phyloP scores from a whole-genome alignment of 2,113 vertebrate genomes.

The Prunella fulvescens region DNA sequence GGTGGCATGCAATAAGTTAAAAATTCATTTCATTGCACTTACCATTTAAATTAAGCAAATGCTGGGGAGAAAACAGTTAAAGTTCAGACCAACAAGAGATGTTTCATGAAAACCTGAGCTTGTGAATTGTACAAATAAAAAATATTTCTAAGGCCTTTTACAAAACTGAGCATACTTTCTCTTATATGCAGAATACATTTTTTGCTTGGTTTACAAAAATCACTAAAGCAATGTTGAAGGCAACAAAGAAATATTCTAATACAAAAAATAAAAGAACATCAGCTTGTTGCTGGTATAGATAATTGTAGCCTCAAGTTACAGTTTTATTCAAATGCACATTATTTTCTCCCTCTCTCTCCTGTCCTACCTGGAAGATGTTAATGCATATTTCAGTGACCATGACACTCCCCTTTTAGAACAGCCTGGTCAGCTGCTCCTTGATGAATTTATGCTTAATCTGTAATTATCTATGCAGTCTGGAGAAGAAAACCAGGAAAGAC shows the following conservation, averaged over 20 bases:
- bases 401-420: neutral
- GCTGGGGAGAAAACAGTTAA: neutral
- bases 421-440: neutral
- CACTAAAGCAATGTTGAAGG: neutral
- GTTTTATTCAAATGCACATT: neutral
- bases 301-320: neutral
- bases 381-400: neutral
- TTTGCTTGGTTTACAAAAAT: neutral
- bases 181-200: neutral
- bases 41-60: neutral
- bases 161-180: neutral
- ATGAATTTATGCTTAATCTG: neutral
- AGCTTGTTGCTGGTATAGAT: neutral
- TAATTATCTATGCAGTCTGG: neutral
- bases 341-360: neutral
- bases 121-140: neutral
- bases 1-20: neutral
- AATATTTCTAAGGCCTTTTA: neutral
- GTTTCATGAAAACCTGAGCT: neutral
- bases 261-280: neutral
- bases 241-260: neutral
- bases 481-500: neutral
- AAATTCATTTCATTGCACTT: neutral
- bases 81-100: rapidly evolving
- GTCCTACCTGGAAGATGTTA: neutral